Evolutionary conservation across 2,888 invertebrate species (phyloP), one percentile per base, ranked within the genome.

Genomic region (Cerastis rubricosa): DNA sequence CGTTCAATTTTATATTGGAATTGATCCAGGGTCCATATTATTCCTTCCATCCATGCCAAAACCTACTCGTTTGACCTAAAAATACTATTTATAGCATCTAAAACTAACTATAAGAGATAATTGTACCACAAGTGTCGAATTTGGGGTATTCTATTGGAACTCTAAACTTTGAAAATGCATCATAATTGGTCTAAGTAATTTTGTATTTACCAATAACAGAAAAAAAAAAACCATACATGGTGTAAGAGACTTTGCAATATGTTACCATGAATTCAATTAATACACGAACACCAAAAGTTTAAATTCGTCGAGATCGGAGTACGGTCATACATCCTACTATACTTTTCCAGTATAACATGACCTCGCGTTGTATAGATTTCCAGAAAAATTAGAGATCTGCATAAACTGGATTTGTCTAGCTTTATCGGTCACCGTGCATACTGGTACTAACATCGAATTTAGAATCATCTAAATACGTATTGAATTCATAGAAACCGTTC

Each of bases 41-140:
- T 90, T 93, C 93, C 93, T 92, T 94, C 94, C 94, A 93, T 84
- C 81, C 78, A 85, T 67, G 83, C 88, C 87, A 88, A 86, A 84
- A 78, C 78, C 74, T 77, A 87, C 76, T 67, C 72, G 78, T 84
- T 77, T 85, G 84, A 81, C 68, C 47, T 83, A 77, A 81, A 76
- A 80, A 61, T 49, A 78, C 67, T 87, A 84, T 83, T 76, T 83
- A 76, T 85, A 85, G 74, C 59, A 73, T 51, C 71, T 87, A 81
- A 86, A 81, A 11, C 70, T 71, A 80, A 77, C 57, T 78, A 40
- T 86, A 87, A 74, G 84, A 54, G 29, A 51, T 63, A 74, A 68
- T 57, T 72, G 40, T 76, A 76, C 51, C 75, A 65, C 76, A 63
- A 64, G 40, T 67, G 61, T 66, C 65, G 47, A 59, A 72, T 70